Percentiles rank a stretch among this genome's conserved stretches.
These are phyloP conservation scores for Semnornis frantzii DNA, from an alignment of 2,113 vertebrate genomes.

Conservation along the genomic window DNA sequence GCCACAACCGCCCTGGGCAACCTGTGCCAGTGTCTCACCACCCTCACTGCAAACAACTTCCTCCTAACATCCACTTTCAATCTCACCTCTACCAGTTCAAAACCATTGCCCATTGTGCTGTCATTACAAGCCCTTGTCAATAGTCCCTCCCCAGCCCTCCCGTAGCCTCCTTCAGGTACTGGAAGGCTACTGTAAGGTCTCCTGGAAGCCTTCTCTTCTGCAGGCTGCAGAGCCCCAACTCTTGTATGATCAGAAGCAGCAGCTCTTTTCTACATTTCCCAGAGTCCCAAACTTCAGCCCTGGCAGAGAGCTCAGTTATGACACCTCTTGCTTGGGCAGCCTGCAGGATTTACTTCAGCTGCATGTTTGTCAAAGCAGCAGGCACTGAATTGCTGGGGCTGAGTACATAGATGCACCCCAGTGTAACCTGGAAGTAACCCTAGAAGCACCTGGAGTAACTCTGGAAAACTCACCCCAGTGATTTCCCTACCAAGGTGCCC, in stretches of 20 bases:
- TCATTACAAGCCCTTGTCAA: too few relatives aligned
- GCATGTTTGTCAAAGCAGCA: background rate
- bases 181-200: too few relatives aligned
- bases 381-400: background rate
- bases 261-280: background rate
- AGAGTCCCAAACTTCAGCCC: background rate
- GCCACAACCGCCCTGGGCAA: too few relatives aligned
- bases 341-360: background rate
- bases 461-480: background rate
- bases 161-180: too few relatives aligned
- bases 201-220: too few relatives aligned
- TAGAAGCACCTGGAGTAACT: background rate
- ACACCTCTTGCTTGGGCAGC: background rate
- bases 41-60: too few relatives aligned
- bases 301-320: background rate
- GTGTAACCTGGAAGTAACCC: background rate
- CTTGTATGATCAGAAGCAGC: background rate
- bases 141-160: too few relatives aligned
- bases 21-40: too few relatives aligned
- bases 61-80: too few relatives aligned
- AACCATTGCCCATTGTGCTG: too few relatives aligned
- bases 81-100: too few relatives aligned
- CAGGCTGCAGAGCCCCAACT: too few relatives aligned
- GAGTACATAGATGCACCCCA: background rate
- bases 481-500: background rate